A percentile compares a stretch with the other conserved stretches of the same genome.
Conservation (phyloP, 2,888 invertebrate species). For the Liopterus haemorrhoidalis region DNA sequence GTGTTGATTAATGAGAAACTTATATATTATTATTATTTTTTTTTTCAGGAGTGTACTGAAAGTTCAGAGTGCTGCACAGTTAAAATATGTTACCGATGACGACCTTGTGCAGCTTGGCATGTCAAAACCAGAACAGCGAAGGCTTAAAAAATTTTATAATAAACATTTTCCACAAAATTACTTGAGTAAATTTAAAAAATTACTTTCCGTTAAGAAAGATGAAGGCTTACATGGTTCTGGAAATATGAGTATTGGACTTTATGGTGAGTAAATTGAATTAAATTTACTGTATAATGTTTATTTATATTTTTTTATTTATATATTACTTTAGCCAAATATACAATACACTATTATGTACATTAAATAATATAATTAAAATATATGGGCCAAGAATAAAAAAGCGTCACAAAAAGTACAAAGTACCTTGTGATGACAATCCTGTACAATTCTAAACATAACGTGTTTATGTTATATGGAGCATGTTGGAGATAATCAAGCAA, state of each 20-base stretch:
- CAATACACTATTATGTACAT: no score
- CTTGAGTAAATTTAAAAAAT: constrained; percentile 82
- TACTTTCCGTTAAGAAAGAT: constrained; percentile 59
- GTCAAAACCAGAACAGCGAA: constrained; percentile 90
- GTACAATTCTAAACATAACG: no score
- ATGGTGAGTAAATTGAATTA: constrained; percentile 78
- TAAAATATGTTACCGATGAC: constrained; percentile 91
- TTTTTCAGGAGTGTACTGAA: constrained; percentile 76
- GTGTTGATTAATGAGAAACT: no score
- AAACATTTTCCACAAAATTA: constrained; percentile 93
- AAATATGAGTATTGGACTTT: constrained; percentile 34
- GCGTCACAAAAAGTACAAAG: no score
- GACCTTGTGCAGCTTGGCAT: constrained; percentile 88
- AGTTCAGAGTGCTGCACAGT: constrained; percentile 77
- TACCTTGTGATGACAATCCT: no score
- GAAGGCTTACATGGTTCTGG: constrained; percentile 39
- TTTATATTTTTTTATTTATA: no score
- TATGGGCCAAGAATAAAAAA: no score
- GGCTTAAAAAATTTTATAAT: constrained; percentile 88
- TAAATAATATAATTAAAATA: no score
- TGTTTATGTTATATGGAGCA: no score
- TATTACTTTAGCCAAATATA: no score
- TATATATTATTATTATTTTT: constrained; percentile 21
- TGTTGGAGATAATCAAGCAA: no score
- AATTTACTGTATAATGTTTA: no score